phyloP scores from a whole-genome alignment of 2,888 invertebrate species.

The Congeria kusceri region DNA sequence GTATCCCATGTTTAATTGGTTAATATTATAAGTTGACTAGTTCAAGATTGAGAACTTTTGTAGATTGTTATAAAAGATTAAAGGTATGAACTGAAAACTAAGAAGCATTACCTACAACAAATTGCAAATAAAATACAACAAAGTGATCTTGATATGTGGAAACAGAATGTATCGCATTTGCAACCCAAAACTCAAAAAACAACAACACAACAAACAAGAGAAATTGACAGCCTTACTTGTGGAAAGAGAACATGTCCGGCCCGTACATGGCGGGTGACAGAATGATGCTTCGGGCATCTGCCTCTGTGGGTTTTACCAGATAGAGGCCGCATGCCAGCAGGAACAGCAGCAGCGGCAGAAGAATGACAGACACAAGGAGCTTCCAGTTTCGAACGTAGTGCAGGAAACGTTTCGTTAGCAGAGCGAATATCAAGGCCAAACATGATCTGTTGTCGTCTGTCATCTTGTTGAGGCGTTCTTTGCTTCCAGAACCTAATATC shows the following conservation, averaged over 20 bases:
- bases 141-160: too few species aligned
- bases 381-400: constrained; percentile 84
- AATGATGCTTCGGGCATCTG: constrained; percentile 76
- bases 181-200: too few species aligned
- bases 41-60: too few species aligned
- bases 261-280: constrained; percentile 84
- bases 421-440: constrained; percentile 74
- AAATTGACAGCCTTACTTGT: constrained; percentile 69
- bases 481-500: constrained; percentile 5
- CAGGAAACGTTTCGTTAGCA: constrained; percentile 84
- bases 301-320: constrained; percentile 76
- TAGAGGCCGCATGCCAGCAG: constrained; percentile 84
- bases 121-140: too few species aligned
- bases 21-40: too few species aligned
- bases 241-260: constrained; percentile 79
- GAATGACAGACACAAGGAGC: constrained; percentile 79
- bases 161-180: too few species aligned
- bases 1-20: too few species aligned
- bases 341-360: constrained; percentile 84
- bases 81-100: too few species aligned
- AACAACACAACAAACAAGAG: too few species aligned
- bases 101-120: too few species aligned
- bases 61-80: too few species aligned
- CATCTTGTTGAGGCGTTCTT: constrained; percentile 47
- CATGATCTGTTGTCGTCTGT: constrained; percentile 28